Conservation (phyloP, 2,113 vertebrate species). For the Poicephalus gulielmi region DNA sequence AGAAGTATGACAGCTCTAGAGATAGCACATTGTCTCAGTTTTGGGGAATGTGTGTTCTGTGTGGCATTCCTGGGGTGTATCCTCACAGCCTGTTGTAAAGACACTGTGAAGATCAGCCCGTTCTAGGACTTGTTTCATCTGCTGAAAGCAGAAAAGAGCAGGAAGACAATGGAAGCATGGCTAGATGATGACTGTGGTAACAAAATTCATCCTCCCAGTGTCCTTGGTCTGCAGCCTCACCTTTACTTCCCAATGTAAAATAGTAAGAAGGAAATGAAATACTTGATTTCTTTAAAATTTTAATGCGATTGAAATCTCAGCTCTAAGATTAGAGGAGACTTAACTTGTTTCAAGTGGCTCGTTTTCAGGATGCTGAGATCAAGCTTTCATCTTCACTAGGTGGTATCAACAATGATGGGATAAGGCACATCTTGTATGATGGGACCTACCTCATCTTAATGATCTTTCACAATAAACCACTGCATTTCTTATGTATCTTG, state of each 20-base stretch:
- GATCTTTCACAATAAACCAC: background rate
- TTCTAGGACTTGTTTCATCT: background rate
- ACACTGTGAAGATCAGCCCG: background rate
- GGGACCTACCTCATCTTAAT: background rate
- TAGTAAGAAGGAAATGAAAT: background rate
- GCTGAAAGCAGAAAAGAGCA: background rate
- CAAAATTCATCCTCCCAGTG: background rate
- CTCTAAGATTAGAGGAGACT: background rate
- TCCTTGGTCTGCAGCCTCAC: background rate
- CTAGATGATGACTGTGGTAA: background rate
- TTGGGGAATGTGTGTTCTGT: fast-evolving
- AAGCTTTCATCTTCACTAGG: background rate
- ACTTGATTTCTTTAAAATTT: background rate
- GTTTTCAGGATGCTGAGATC: background rate
- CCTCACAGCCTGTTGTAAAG: background rate
- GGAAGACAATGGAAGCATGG: background rate
- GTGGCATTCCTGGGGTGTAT: background rate
- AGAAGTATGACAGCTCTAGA: background rate
- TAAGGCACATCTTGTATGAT: background rate
- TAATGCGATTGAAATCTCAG: background rate
- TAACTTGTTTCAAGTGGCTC: background rate
- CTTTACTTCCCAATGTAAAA: background rate
- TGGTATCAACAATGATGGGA: background rate
- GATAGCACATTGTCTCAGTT: background rate
- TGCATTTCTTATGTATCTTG: background rate